Evolutionary conservation across 2,797 vertebrate genomes (phyloP), one percentile per base, ranked within the genome.

Genomic region (Peromyscus aztecus): DNA sequence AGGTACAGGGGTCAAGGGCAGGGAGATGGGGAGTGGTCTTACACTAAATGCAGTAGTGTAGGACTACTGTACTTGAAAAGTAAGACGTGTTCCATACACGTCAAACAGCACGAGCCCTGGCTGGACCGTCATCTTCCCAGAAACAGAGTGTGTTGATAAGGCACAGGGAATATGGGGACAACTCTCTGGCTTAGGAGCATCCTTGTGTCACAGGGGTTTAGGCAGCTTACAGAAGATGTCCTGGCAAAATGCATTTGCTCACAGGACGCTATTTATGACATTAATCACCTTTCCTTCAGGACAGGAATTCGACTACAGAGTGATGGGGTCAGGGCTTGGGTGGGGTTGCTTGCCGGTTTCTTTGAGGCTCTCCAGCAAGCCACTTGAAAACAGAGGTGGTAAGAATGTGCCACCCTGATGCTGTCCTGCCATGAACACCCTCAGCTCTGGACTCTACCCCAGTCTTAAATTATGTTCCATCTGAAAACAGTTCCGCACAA

Each of bases 221-320:
- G 75, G 65, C 89, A 94, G 65, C 86, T 94, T 90, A 91, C 91
- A 93, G 89, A 93, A n/a, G 86, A 89, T 65, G 76, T 75, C 24
- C 0, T 4, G 0, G 37, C 29, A 14, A 71, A 81, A 61, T 55
- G 61, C 67, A 61, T 91, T 69, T 49, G 59, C 24, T 88, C 65
- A 21, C 0, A 0, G 43, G 52, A 46, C 29, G 83, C 78, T 91
- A n/a, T 52, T 90, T 95, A 82, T 71, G 96, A 73, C 52, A 31
- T 24, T 89, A 89, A 95, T 81, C 40, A 31, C 0, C 4, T 96
- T 89, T 75, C 6, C 69, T 90, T 21, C 31, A 29, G 71, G 86
- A 93, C 87, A 93, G 94, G 1, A 2, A 76, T 55, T 57, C 4
- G 1, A 61, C 65, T 61, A 10, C 4, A 16, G 0, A 6, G 27